These are phyloP conservation scores for Alectoris magna DNA, from an alignment of 2,797 vertebrate species.

Conservation along the genomic window DNA sequence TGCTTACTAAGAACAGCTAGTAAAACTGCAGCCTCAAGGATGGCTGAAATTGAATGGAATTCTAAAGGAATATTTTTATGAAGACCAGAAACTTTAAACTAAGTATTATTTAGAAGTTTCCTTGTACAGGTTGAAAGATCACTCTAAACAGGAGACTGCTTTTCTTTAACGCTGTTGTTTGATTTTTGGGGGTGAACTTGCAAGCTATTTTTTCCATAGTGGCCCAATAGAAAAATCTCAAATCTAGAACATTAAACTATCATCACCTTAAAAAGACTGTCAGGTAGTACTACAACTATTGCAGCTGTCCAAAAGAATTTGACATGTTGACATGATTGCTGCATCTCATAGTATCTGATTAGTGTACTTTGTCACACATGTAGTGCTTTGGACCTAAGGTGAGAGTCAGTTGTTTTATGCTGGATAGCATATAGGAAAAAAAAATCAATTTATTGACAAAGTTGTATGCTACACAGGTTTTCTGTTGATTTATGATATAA, in stretches of 20 bases:
- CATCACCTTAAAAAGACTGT: neutral
- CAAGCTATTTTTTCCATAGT: neutral
- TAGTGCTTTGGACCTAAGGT: neutral
- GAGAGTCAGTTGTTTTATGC: neutral
- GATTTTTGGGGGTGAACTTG: neutral
- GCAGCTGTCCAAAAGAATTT: neutral
- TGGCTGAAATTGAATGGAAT: neutral
- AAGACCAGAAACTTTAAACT: neutral
- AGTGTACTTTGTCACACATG: neutral
- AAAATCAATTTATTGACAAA: neutral
- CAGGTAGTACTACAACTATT: neutral
- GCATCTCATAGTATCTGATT: neutral
- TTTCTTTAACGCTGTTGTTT: neutral
- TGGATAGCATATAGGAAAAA: neutral
- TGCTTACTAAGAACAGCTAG: neutral
- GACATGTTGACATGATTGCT: neutral
- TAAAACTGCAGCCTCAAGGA: neutral
- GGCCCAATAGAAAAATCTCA: neutral
- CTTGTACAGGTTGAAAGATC: no score
- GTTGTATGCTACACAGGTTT: neutral
- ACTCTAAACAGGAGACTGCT: neutral
- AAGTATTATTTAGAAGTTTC: neutral
- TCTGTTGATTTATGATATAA: neutral
- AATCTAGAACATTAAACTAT: neutral
- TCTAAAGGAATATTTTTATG: neutral